These are phyloP conservation scores for Apocrypta bakeri DNA, from an alignment of 1,140 invertebrate species.

Conservation along the genomic window DNA sequence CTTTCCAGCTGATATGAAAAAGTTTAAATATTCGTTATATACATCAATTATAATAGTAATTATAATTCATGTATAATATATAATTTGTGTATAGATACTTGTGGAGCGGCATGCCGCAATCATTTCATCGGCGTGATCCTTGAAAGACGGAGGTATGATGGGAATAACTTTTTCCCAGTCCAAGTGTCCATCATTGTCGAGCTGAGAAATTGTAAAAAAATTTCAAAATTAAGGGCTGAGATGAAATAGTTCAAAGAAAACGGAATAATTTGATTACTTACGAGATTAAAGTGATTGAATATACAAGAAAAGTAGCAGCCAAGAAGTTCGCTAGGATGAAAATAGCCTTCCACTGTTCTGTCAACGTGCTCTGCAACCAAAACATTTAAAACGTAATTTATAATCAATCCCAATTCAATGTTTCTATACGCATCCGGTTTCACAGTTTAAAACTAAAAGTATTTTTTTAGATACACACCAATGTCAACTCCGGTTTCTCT, in stretches of 20 bases:
- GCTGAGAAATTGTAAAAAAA: constrained; percentile 11
- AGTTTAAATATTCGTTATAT: neutral
- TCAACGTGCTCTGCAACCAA: constrained; percentile 19
- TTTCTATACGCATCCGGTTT: too few species aligned
- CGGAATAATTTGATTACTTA: too few species aligned
- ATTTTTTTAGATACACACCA: constrained; percentile 32
- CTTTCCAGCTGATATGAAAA: constrained; percentile 49
- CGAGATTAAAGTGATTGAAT: constrained; percentile 59
- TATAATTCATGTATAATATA: too few species aligned
- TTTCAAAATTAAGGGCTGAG: neutral
- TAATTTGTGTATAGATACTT: constrained; percentile 56
- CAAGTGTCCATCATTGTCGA: constrained; percentile 61
- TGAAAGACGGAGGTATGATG: constrained; percentile 62
- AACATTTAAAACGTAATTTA: neutral
- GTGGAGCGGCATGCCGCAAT: constrained; percentile 60
- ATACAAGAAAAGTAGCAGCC: constrained; percentile 70
- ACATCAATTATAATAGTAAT: too few species aligned
- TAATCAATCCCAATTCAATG: too few species aligned
- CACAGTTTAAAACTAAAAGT: neutral
- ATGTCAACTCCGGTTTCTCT: constrained; percentile 47
- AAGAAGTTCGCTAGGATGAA: constrained; percentile 57
- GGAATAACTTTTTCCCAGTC: constrained; percentile 64
- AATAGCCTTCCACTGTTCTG: constrained; percentile 28
- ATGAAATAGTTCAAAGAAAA: too few species aligned
- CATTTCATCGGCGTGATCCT: constrained; percentile 56